phyloP scores from a whole-genome alignment of 2,888 invertebrate genomes.

The Tiphia femorata region DNA sequence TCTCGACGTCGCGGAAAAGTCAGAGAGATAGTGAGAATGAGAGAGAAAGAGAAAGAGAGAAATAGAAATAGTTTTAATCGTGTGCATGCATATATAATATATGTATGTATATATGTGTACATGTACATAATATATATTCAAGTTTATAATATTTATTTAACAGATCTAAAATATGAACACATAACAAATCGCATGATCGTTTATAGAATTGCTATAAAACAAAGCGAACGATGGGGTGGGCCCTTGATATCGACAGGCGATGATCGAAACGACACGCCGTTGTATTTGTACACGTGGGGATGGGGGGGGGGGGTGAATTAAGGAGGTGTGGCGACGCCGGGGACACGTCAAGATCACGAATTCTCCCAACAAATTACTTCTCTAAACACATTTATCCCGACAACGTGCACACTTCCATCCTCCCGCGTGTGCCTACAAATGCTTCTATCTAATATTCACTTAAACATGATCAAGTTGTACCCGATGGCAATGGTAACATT shows the following conservation, averaged over 20 bases:
- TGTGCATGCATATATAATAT: too few species aligned
- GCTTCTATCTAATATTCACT: not conserved
- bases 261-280: not conserved
- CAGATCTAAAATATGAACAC: slow-evolving; percentile 3
- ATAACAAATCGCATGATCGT: not conserved
- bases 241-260: not conserved
- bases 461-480: slow-evolving; percentile 33
- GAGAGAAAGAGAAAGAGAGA: too few species aligned
- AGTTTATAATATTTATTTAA: too few species aligned
- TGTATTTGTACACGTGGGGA: not conserved
- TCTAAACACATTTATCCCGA: not conserved
- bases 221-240: too few species aligned
- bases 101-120: too few species aligned
- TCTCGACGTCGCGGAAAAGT: too few species aligned
- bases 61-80: too few species aligned
- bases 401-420: not conserved
- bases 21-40: too few species aligned
- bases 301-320: too few species aligned
- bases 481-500: slow-evolving; percentile 40
- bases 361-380: not conserved
- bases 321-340: too few species aligned
- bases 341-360: too few species aligned
- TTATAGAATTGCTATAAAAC: not conserved
- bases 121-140: too few species aligned
- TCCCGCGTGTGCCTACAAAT: not conserved